A percentile compares a stretch with the other conserved stretches of the same genome.
Conservation (phyloP, 1,140 invertebrate genomes). For the Hydropsyche tenuis region DNA sequence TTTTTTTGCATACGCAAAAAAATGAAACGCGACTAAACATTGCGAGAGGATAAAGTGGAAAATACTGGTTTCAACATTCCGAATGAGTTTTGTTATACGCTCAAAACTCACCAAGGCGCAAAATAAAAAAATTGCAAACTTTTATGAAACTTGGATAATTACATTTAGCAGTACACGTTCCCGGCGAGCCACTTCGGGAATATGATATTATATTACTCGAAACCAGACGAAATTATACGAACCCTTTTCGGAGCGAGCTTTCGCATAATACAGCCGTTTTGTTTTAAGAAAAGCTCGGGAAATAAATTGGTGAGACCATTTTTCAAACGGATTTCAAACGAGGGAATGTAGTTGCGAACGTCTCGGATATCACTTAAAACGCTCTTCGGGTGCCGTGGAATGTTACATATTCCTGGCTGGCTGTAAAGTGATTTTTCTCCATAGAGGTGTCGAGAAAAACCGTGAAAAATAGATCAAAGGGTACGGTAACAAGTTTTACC, state of each 20-base stretch:
- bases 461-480: constrained; percentile 20
- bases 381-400: neutral
- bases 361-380: neutral
- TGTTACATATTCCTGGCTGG: neutral
- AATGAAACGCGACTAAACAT: too few relatives aligned
- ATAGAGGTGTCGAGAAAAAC: neutral
- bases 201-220: neutral
- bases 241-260: too few relatives aligned
- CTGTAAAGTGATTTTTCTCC: constrained; percentile 14
- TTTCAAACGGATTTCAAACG: neutral
- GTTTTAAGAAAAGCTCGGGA: too few relatives aligned
- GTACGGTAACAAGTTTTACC: constrained; percentile 25
- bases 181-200: neutral
- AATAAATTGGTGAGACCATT: neutral
- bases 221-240: too few relatives aligned
- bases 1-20: too few relatives aligned
- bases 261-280: too few relatives aligned
- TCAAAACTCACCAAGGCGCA: neutral
- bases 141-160: neutral
- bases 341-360: neutral
- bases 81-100: neutral
- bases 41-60: neutral
- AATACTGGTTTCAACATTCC: neutral
- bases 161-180: neutral
- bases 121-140: neutral